Percentiles rank a stretch among this genome's conserved stretches.
phyloP scores from a whole-genome alignment of 2,888 invertebrate genomes.

The Pimpla rufipes region DNA sequence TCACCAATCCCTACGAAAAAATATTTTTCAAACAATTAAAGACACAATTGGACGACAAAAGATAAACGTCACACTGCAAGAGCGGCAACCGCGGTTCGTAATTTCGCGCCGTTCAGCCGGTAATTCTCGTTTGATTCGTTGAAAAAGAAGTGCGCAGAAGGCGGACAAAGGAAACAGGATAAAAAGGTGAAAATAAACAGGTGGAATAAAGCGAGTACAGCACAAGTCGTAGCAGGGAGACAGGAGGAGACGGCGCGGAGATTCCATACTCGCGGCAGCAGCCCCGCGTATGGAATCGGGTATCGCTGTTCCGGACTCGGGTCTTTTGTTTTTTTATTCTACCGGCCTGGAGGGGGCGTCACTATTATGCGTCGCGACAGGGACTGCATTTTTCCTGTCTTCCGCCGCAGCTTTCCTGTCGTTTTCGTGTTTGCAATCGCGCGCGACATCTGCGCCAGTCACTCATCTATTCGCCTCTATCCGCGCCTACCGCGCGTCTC shows the following conservation, averaged over 20 bases:
- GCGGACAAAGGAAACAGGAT: neutral
- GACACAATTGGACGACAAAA: no score
- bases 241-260: slow-evolving; percentile 1
- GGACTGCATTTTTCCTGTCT: slow-evolving; percentile 34
- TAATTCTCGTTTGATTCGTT: slow-evolving; percentile 19
- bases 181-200: slow-evolving; percentile 19
- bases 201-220: slow-evolving; percentile 16
- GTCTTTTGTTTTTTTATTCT: slow-evolving; percentile 39
- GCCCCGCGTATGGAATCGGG: slow-evolving; percentile 4
- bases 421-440: slow-evolving; percentile 43
- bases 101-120: neutral
- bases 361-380: slow-evolving; percentile 41
- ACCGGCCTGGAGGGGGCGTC: slow-evolving; percentile 22
- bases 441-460: slow-evolving; percentile 25
- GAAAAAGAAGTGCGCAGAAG: neutral
- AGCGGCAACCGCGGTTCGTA: neutral
- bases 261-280: no score
- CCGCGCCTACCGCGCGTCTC: slow-evolving; percentile 26
- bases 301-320: slow-evolving; percentile 1
- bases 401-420: slow-evolving; percentile 25
- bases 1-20: no score
- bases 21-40: no score
- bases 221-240: neutral
- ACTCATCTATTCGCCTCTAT: neutral
- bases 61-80: no score